phyloP scores from a whole-genome alignment of 2,113 vertebrate species.

The Andinoacara biseriatus region DNA sequence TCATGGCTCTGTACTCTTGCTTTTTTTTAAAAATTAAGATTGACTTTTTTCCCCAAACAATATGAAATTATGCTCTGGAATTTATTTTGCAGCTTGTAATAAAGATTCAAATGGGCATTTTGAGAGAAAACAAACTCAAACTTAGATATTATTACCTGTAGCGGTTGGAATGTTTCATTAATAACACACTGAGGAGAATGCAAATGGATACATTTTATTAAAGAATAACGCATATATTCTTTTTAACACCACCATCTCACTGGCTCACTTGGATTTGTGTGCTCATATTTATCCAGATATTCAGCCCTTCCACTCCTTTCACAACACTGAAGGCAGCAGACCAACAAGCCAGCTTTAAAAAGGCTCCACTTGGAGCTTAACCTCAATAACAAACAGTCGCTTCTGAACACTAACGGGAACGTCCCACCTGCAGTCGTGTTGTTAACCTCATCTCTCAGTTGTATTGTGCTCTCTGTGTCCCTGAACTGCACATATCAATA shows the following conservation, averaged over 20 bases:
- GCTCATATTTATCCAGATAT: conserved; percentile 42
- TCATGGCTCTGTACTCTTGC: not conserved
- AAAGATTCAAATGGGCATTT: not conserved
- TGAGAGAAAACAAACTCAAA: conserved; percentile 7
- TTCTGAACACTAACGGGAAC: conserved; percentile 1
- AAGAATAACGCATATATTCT: conserved; percentile 38
- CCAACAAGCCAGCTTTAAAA: conserved; percentile 15
- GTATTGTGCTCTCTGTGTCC: rapidly evolving
- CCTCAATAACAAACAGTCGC: conserved; percentile 16
- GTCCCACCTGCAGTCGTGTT: not conserved
- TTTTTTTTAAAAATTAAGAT: not conserved
- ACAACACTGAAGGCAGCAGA: conserved; percentile 34
- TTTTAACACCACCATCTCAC: conserved; percentile 36
- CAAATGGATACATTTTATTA: conserved; percentile 45
- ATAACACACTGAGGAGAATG: conserved; percentile 16
- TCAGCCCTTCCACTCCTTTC: conserved; percentile 13
- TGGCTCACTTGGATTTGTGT: conserved; percentile 26
- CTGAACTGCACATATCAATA: not conserved
- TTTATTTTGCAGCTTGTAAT: not conserved
- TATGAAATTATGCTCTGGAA: not conserved
- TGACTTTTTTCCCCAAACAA: rapidly evolving
- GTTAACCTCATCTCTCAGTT: not conserved
- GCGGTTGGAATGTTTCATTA: conserved; percentile 48
- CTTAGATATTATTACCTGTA: conserved; percentile 24
- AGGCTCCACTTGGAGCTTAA: conserved; percentile 4